Conservation (phyloP, 2,888 invertebrate genomes). For the Diarsia mendica region DNA sequence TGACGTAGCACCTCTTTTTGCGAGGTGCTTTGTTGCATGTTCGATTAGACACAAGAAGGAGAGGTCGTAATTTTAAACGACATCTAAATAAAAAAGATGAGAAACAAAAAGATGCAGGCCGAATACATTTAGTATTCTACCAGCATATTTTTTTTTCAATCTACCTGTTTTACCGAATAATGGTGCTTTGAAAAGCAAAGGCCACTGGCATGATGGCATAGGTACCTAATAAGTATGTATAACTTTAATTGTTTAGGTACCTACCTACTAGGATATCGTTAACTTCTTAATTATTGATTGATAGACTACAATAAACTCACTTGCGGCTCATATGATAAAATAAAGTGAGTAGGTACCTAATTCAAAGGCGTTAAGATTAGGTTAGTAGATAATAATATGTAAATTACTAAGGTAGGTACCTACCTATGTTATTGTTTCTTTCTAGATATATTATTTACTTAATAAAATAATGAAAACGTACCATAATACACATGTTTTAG, state of each 20-base stretch:
- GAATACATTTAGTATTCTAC: neutral
- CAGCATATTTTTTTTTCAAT: neutral
- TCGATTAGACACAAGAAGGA: conserved; percentile 1
- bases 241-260: neutral
- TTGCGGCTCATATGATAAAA: neutral
- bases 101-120: neutral
- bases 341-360: neutral
- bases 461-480: neutral
- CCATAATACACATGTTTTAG: neutral
- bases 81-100: neutral
- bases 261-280: neutral
- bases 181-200: neutral
- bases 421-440: neutral
- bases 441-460: neutral
- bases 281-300: conserved; percentile 11
- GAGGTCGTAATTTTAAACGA: neutral
- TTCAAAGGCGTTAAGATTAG: conserved; percentile 6
- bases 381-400: neutral
- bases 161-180: neutral
- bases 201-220: too few species aligned
- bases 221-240: neutral
- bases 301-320: conserved; percentile 1
- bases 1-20: neutral
- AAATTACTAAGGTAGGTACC: neutral
- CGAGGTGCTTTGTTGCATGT: neutral